Evolutionary conservation across 2,113 vertebrate species (phyloP).

Genomic region (Triplophysa dalaica): DNA sequence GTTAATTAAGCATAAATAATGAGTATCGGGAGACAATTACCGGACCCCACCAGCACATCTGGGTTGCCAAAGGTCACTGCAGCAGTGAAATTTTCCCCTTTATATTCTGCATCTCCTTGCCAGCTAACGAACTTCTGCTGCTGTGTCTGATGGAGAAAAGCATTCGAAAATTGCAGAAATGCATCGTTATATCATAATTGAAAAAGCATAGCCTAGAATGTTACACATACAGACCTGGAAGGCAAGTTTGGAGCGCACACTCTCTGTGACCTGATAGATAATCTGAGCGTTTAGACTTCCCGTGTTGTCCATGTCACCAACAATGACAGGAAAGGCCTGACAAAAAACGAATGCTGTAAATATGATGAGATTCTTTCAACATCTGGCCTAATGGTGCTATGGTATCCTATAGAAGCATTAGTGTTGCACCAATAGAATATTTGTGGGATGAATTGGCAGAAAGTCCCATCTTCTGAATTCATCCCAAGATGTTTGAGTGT

Average conservation of each 20-base stretch:
- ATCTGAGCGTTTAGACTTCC: conserved; percentile 88
- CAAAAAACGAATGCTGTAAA: neutral
- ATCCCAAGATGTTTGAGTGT: no score
- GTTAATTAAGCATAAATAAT: neutral
- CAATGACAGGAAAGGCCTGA: conserved; percentile 84
- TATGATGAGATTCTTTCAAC: neutral
- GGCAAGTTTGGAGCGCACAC: conserved; percentile 83
- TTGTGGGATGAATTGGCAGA: no score
- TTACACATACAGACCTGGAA: conserved; percentile 75
- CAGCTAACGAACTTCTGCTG: conserved; percentile 89
- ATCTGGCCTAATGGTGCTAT: neutral
- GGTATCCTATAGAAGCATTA: no score
- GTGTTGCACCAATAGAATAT: no score
- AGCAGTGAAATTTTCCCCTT: conserved; percentile 82
- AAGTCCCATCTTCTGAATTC: no score
- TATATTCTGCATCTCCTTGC: conserved; percentile 84
- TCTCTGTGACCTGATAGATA: conserved; percentile 80
- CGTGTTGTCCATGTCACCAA: conserved; percentile 87
- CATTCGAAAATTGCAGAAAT: neutral
- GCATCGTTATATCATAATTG: neutral
- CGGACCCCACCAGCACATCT: conserved; percentile 82
- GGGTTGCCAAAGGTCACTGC: conserved; percentile 85
- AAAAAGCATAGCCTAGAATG: neutral
- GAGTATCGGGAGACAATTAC: conserved; percentile 60
- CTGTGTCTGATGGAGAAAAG: conserved; percentile 75